phyloP scores from a whole-genome alignment of 2,888 invertebrate species.

The Carpatolechia fugitivella region DNA sequence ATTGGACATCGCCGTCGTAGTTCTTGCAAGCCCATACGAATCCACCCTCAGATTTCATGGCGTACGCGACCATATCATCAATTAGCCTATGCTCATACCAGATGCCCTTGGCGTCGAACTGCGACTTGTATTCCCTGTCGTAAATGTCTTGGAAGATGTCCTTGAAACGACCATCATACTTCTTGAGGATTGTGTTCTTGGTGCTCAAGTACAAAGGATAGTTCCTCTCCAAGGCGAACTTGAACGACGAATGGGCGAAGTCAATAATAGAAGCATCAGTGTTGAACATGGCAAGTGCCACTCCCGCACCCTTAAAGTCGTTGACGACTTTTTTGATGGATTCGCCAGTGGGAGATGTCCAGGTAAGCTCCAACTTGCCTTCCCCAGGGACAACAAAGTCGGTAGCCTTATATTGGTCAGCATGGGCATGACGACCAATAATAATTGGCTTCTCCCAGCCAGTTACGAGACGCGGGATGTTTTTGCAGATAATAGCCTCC shows the following conservation, averaged over 20 bases:
- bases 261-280: slow-evolving; percentile 95
- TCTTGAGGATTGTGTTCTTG: slow-evolving; percentile 97
- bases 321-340: slow-evolving; percentile 87
- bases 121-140: slow-evolving; percentile 89
- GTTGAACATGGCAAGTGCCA: slow-evolving; percentile 97
- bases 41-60: slow-evolving; percentile 98
- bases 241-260: slow-evolving; percentile 97
- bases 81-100: slow-evolving; percentile 99
- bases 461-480: slow-evolving; percentile 96
- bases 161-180: slow-evolving; percentile 97
- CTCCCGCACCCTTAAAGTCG: slow-evolving; percentile 92
- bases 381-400: slow-evolving; percentile 96
- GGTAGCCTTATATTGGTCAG: slow-evolving; percentile 98
- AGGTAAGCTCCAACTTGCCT: slow-evolving; percentile 92
- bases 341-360: slow-evolving; percentile 83
- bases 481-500: slow-evolving; percentile 93
- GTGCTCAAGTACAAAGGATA: slow-evolving; percentile 97
- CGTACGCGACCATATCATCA: slow-evolving; percentile 99
- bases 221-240: slow-evolving; percentile 90
- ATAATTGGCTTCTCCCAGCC: slow-evolving; percentile 98
- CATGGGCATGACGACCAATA: slow-evolving; percentile 99
- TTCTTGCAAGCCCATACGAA: slow-evolving; percentile 99
- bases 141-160: slow-evolving; percentile 98
- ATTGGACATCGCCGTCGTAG: slow-evolving; percentile 99
- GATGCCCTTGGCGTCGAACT: slow-evolving; percentile 91